Base-by-base conservation (phyloP, 2,797 vertebrate species). In the Lepilemur ruficaudatus region DNA sequence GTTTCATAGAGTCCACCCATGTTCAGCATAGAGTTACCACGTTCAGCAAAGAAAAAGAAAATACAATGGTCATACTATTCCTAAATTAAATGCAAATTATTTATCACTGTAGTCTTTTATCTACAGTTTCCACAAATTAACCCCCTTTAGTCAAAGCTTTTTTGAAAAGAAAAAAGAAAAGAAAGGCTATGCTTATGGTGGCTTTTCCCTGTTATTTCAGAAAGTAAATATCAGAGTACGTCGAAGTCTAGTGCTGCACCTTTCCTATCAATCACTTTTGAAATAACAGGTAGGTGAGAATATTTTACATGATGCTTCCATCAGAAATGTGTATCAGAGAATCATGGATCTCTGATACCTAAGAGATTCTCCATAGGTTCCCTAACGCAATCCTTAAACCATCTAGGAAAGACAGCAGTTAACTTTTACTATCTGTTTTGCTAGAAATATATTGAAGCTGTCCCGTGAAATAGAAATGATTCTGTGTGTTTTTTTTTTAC, bases 251-350 rank as follows among this genome's bases (percentile, higher is more conserved):
- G 99, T 98, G 98, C 98, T 98, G 98, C 99, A 93, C 99, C 99
- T 97, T 99, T 99, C 97, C 99, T 99, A 97, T 99, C 99, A 88
- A 99, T 99, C 99, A 99, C 98, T 98, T 99, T 99, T 99, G 99
- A 99, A 99, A 99, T 99, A 98, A 99, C 99, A 99, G 99, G 99
- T 99, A 99, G 98, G 98, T 99, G 97, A 98, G 96, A 98, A 83
- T 93, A 85, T 92, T 94, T 70, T 63, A 96, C 30, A 23, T 91
- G 48, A 59, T 41, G 76, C 97, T 96, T 93, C 65, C 57, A 61
- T 96, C 89, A 95, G 81, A 97, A 96, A 23, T 6, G 0, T 92
- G 10, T 72, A 76, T 96, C 61, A 76, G 69, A 89, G 48, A n/a
- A 57, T 67, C 12, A n/a, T 13, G 20, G 41, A 38, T 43, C 7